Conservation (phyloP, 2,113 vertebrate genomes). For the Bagarius yarrelli region DNA sequence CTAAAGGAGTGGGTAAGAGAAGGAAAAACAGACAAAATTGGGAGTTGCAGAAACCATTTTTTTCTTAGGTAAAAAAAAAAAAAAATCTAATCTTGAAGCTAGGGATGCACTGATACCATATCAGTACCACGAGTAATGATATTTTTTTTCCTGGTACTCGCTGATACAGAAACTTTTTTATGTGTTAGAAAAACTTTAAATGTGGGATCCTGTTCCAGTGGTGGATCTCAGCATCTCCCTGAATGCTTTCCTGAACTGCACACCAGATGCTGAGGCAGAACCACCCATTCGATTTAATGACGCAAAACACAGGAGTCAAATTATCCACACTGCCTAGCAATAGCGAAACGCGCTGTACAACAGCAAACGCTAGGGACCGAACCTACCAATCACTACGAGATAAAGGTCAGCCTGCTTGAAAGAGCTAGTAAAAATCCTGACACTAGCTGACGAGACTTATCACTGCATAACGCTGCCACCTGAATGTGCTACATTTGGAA, state of each 20-base stretch:
- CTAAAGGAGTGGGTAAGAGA: background rate
- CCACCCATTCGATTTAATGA: background rate
- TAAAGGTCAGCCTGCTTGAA: background rate
- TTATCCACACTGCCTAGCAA: background rate
- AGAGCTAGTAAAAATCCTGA: background rate
- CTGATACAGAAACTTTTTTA: no score
- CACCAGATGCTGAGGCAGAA: background rate
- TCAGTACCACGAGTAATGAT: no score
- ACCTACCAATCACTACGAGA: background rate
- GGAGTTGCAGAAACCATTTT: no score
- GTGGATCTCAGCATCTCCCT: background rate
- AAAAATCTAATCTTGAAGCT: no score
- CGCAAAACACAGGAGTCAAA: background rate
- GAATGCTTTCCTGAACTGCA: background rate
- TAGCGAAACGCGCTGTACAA: background rate
- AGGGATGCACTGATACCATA: no score
- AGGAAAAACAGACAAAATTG: no score
- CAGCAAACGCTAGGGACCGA: background rate
- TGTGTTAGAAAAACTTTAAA: background rate
- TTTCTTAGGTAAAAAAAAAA: no score
- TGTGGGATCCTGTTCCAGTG: background rate
- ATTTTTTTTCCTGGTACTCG: no score
- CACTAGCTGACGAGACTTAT: background rate
- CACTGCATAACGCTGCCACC: background rate
- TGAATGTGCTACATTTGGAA: background rate